Conservation (phyloP, 1,140 invertebrate genomes). For the Tetraneura akinire region DNA sequence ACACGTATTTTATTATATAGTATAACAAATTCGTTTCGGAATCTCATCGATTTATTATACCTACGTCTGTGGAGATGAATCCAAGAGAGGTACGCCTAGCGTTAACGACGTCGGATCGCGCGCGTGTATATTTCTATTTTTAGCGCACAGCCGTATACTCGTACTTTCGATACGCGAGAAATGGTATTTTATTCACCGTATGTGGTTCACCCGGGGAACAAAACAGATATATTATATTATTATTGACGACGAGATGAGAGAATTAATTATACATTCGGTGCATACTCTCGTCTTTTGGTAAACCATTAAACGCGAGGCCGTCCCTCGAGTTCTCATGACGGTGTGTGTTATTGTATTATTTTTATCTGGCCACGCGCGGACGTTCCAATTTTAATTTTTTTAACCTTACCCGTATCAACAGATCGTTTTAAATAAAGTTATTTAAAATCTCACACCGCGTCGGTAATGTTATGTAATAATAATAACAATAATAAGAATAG, state of each 20-base stretch:
- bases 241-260: background rate
- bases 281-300: background rate
- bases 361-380: background rate
- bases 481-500: too few relatives aligned
- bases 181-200: slow-evolving; percentile 9
- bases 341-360: background rate
- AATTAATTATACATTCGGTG: slow-evolving; percentile 16
- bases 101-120: slow-evolving; percentile 10
- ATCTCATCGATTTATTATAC: slow-evolving; percentile 44
- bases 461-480: too few relatives aligned
- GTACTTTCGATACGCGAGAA: slow-evolving; percentile 24
- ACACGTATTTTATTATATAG: too few relatives aligned
- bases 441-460: too few relatives aligned
- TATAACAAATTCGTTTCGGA: slow-evolving; percentile 32
- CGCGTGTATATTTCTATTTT: slow-evolving; percentile 39
- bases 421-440: too few relatives aligned
- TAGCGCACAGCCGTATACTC: slow-evolving; percentile 11
- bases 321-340: background rate
- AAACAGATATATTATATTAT: too few relatives aligned
- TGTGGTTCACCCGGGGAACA: background rate
- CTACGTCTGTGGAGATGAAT: background rate
- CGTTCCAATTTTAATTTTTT: background rate
- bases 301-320: background rate
- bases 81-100: slow-evolving; percentile 13
- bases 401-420: too few relatives aligned